Evolutionary conservation across 1,140 invertebrate genomes (phyloP), one percentile per base, ranked within the genome.

Genomic region (Bombus soroeensis): DNA sequence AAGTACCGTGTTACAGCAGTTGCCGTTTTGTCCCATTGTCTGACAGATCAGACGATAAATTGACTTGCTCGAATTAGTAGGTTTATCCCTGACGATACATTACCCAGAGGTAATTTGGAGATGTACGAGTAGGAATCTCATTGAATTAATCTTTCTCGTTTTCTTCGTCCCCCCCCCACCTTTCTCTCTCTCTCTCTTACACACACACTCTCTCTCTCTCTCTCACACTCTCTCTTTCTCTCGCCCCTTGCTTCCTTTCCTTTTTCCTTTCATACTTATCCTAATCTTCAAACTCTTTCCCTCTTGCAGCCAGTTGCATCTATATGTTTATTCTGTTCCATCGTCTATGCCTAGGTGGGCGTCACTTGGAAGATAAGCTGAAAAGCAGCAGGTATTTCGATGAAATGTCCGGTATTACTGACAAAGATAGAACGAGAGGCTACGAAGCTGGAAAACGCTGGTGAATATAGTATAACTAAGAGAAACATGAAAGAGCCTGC

Each of bases 41-140:
- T 71, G 82, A 81, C 79, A 83, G 74, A 59, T 79, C 71, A 34
- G 79, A 85, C 88, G 86, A 90, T 90, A 87, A 88, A 90, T 90
- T 64, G 86, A 90, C 79, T 88, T 75, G 82, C 82, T 90, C 82
- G 81, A 90, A 90, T 72, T 72, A 81, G 88, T 73, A 66, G 79
- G 71, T 90, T 90, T 87, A 90, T 90, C 89, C 88, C 15, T 62
- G 62, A 64, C 86, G 78, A 88, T 90, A 76, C 89, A 83, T 90
- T 90, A 89, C 39, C 82, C 71, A 34, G 53, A 68, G 43, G 32
- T 87, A 77, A 47, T 78, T 82, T 62, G 10, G 59, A 87, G 81
- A 86, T 89, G 64, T 18, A 66, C 64, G 77, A 41, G 81, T 70
- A 89, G 43, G 37, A 81, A 77, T 87, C 81, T 77, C 82, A 37